A percentile compares a stretch with the other conserved stretches of the same genome.
Evolutionary conservation across 1,140 invertebrate genomes (phyloP).

Genomic region (Psilanteris sp.): DNA sequence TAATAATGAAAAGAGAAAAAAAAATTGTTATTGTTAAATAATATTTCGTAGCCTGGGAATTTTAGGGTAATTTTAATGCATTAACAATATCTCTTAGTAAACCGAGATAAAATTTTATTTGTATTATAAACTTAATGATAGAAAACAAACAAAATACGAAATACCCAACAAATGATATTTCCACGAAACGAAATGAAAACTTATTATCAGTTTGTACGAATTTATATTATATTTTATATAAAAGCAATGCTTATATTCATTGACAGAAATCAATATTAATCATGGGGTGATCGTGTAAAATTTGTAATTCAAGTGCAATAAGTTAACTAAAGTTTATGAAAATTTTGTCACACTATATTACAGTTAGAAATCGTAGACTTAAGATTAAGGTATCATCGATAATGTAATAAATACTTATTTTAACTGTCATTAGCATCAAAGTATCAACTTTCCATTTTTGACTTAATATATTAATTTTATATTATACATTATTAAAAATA

Average conservation of each 20-base stretch:
- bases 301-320: conserved; percentile 59
- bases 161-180: conserved; percentile 34
- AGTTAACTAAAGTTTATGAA: conserved; percentile 49
- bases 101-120: conserved; percentile 44
- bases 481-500: conserved; percentile 55
- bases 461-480: conserved; percentile 52
- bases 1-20: conserved; percentile 22
- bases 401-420: conserved; percentile 57
- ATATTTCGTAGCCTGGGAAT: conserved; percentile 56
- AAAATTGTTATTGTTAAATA: conserved; percentile 49
- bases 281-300: conserved; percentile 45
- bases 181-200: conserved; percentile 14
- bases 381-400: conserved; percentile 38
- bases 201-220: conserved; percentile 18
- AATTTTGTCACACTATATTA: conserved; percentile 32
- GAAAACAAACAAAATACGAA: conserved; percentile 15
- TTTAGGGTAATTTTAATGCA: conserved; percentile 58
- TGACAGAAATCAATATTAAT: conserved; percentile 23
- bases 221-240: conserved; percentile 28
- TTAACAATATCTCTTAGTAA: conserved; percentile 43
- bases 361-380: conserved; percentile 33
- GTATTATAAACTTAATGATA: conserved; percentile 55
- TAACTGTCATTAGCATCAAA: conserved; percentile 51
- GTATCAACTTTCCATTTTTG: conserved; percentile 43
- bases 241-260: conserved; percentile 16